Evolutionary conservation across 2,113 vertebrate genomes (phyloP).

Genomic region (Passer domesticus): DNA sequence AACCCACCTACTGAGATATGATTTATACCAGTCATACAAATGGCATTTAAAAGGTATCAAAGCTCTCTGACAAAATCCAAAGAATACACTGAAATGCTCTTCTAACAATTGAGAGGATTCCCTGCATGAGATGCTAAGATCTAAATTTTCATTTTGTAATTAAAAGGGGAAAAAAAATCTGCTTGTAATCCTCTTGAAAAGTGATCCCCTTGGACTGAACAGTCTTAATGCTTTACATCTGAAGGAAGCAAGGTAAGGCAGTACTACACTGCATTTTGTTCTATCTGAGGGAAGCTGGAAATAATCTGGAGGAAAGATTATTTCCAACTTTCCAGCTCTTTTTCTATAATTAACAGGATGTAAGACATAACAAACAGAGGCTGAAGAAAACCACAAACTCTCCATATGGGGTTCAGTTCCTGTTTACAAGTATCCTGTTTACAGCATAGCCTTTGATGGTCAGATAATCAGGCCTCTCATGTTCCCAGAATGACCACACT

Average conservation of each 20-base stretch:
- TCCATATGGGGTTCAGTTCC: constrained; percentile 65
- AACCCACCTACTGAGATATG: not conserved
- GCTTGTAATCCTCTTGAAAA: constrained; percentile 59
- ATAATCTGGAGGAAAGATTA: constrained; percentile 66
- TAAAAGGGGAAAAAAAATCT: not conserved
- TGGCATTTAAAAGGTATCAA: not conserved
- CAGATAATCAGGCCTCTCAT: constrained; percentile 68
- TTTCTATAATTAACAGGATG: constrained; percentile 74
- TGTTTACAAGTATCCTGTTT: constrained; percentile 71
- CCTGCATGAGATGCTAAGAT: not conserved
- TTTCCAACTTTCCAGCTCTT: constrained; percentile 70
- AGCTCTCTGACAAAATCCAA: not conserved
- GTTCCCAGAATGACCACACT: constrained; percentile 65
- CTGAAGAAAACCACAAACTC: constrained; percentile 65
- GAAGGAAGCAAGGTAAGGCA: constrained; percentile 61
- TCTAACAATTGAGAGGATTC: not conserved
- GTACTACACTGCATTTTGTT: not conserved
- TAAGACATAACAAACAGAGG: constrained; percentile 72
- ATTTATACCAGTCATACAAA: not conserved
- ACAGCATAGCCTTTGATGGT: constrained; percentile 63
- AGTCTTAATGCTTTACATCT: constrained; percentile 61
- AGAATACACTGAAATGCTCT: not conserved
- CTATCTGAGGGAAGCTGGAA: constrained; percentile 62
- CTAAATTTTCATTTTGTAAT: constrained; percentile 40
- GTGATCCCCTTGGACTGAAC: constrained; percentile 33